These are phyloP conservation scores for Sturnus vulgaris DNA, from an alignment of 2,113 vertebrate species.

Conservation along the genomic window DNA sequence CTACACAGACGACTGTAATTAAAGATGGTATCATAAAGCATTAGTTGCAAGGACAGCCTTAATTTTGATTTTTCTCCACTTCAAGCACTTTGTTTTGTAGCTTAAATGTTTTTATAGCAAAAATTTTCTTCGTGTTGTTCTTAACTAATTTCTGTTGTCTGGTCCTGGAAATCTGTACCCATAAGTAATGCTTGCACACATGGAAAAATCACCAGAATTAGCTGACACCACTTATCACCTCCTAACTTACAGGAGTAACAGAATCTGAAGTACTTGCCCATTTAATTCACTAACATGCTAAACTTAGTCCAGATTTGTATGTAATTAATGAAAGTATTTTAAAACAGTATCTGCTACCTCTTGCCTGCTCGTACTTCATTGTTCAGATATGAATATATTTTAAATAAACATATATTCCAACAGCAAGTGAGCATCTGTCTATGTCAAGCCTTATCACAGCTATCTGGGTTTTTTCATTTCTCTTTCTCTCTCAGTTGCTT, in stretches of 20 bases:
- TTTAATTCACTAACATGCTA: neutral
- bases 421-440: neutral
- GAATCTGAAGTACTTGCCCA: neutral
- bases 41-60: conserved; percentile 18
- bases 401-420: neutral
- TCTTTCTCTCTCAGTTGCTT: neutral
- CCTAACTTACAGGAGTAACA: neutral
- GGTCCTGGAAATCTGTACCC: neutral
- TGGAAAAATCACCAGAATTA: neutral
- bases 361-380: neutral
- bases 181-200: neutral
- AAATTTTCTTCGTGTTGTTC: neutral
- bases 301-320: neutral
- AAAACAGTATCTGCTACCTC: neutral
- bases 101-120: neutral
- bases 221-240: neutral
- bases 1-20: neutral
- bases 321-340: neutral
- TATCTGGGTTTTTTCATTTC: neutral
- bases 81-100: neutral
- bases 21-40: conserved; percentile 24
- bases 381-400: neutral
- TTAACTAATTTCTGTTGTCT: neutral
- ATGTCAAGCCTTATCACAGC: neutral
- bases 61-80: neutral